A percentile compares a stretch with the other conserved stretches of the same genome.
phyloP scores from a whole-genome alignment of 2,797 vertebrate genomes.

The Choloepus didactylus region DNA sequence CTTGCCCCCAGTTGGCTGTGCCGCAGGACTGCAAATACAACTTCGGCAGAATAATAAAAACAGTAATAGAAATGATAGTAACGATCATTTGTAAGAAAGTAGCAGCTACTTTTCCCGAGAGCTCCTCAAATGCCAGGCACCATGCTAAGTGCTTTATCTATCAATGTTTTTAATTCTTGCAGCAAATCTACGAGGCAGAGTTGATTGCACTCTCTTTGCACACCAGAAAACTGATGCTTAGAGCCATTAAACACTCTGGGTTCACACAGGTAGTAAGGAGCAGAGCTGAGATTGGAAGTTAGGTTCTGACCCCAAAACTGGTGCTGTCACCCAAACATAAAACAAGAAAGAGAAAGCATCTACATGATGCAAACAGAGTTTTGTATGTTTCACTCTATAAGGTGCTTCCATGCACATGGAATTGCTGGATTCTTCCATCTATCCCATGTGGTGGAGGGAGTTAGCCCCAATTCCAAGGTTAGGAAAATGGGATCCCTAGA shows the following conservation, averaged over 20 bases:
- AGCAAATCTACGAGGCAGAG: neutral
- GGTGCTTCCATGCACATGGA: neutral
- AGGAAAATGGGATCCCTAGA: neutral
- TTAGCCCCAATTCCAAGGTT: too few relatives aligned
- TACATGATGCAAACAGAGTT: neutral
- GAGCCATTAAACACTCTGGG: neutral
- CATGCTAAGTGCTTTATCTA: neutral
- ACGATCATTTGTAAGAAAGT: neutral
- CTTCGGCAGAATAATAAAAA: neutral
- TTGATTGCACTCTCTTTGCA: too few relatives aligned
- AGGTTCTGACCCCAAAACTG: neutral
- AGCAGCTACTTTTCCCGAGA: neutral
- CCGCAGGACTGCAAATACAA: neutral
- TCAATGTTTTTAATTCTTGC: neutral
- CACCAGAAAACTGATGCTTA: neutral
- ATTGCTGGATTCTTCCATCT: neutral
- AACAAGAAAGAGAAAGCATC: neutral
- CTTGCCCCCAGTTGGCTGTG: rapidly evolving
- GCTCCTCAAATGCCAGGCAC: neutral
- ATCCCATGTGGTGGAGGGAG: neutral
- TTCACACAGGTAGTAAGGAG: neutral
- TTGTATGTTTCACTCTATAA: neutral
- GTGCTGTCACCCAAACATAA: neutral
- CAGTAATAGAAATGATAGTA: neutral
- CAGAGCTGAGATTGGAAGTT: neutral